A percentile compares a stretch with the other conserved stretches of the same genome.
phyloP scores from a whole-genome alignment of 2,797 vertebrate genomes.

The Sternarchorhynchus goeldii region DNA sequence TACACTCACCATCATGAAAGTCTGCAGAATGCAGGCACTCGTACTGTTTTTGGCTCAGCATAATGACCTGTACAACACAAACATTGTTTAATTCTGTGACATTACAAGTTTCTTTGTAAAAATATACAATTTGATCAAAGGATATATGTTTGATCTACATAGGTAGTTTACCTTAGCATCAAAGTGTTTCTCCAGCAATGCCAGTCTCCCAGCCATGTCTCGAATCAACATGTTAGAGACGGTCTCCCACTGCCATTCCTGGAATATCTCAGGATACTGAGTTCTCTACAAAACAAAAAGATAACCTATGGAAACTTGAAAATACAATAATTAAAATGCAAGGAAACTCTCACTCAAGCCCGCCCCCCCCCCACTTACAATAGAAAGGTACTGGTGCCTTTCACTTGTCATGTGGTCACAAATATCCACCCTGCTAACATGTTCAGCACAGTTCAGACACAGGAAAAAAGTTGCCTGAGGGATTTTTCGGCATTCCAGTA shows the following conservation, averaged over 20 bases:
- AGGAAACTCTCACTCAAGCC: not conserved
- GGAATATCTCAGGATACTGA: constrained; percentile 35
- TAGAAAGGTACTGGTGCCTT: not conserved
- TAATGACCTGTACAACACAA: constrained; percentile 39
- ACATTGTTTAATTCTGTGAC: not conserved
- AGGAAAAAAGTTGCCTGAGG: constrained; percentile 38
- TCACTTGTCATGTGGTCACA: constrained; percentile 43
- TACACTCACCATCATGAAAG: constrained; percentile 30
- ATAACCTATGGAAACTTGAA: not conserved
- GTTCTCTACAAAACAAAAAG: constrained; percentile 17
- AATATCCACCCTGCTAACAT: constrained; percentile 21
- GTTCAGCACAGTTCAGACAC: constrained; percentile 42
- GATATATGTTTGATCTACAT: not conserved
- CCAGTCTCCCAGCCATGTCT: constrained; percentile 26
- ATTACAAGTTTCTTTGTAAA: no score
- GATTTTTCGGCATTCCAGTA: constrained; percentile 37
- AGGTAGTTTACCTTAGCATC: constrained; percentile 41
- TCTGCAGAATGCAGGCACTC: constrained; percentile 27
- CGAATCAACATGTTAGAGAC: not conserved
- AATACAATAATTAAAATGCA: not conserved
- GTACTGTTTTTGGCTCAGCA: constrained; percentile 26
- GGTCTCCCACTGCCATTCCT: constrained; percentile 1
- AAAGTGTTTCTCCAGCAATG: constrained; percentile 11
- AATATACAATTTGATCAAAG: no score
- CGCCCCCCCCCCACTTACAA: constrained; percentile 14